These are phyloP conservation scores for Prunella himalayana DNA, from an alignment of 2,113 vertebrate species.

Conservation along the genomic window DNA sequence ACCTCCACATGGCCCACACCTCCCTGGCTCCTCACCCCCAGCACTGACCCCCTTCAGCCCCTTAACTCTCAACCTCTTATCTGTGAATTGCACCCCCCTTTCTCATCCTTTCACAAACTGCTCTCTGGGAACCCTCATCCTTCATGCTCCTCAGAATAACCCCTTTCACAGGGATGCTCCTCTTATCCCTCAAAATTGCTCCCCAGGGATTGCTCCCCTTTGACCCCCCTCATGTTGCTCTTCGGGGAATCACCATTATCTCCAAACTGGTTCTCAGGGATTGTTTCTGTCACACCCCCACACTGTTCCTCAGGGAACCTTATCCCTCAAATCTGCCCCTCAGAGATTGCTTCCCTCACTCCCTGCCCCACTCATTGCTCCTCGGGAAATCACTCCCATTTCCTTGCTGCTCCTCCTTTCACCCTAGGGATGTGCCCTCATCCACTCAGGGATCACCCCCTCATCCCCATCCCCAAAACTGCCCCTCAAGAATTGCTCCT, in stretches of 20 bases:
- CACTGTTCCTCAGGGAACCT: background rate
- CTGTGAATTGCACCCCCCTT: background rate
- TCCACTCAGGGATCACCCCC: background rate
- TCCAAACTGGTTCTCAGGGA: background rate
- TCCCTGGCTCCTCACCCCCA: background rate
- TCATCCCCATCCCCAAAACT: background rate
- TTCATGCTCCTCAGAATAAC: background rate
- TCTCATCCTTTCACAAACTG: background rate
- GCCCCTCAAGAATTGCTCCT: background rate
- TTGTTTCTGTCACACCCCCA: background rate
- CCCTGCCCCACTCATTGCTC: background rate
- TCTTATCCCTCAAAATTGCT: background rate
- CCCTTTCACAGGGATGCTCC: background rate
- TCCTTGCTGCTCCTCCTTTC: background rate
- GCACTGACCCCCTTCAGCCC: background rate
- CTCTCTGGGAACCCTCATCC: background rate
- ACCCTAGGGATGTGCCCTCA: background rate
- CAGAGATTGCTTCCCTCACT: background rate
- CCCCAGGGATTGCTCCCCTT: background rate
- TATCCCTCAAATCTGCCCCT: background rate
- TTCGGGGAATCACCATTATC: fast-evolving
- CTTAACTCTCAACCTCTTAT: background rate
- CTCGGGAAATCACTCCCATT: background rate
- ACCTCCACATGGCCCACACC: background rate
- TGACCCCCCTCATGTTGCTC: background rate